Base-by-base conservation (phyloP, 2,113 vertebrate species). In the Turnix velox region DNA sequence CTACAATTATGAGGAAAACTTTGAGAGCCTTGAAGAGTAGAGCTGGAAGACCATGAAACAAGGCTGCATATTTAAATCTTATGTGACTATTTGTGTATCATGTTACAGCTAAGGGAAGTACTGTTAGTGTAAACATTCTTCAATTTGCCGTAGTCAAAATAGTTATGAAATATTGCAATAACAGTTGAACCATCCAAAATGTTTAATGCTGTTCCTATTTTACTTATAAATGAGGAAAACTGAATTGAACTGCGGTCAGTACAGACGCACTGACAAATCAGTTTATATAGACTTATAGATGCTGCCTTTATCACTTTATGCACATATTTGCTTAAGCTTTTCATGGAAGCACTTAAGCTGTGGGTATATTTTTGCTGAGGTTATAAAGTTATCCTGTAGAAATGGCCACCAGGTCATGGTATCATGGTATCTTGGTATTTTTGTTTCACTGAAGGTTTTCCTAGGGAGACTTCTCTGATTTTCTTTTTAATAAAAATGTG, bases 1-100 rank as follows among this genome's bases (percentile, higher is more conserved):
- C 98, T 75, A 98, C 98, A 78, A 98, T 98, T 93, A 99, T 99
- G 98, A 98, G 97, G 74, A 98, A 98, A 95, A 98, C 98, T 55
- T 92, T 99, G 87, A 98, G 97, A 94, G 97, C 97, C 9, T 97
- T 98, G 90, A 98, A 96, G 95, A 98, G 95, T 33, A 97, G 98
- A 94, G 72, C 97, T 62, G 97, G 97, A 76, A 96, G 96, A 33
- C 92, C 97, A 95, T 98, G 74, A 97, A 96, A 58, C 25, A 43
- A 78, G 10, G 28, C 37, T 74, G 20, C 2, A 0, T 45, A 18
- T 68, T 55, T 73, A 67, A 87, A 72, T 27, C 28, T 83, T 52
- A 30, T 30, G 6, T 57, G 31, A 65, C 37, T 62, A 9, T 31
- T 35, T 67, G 18, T 59, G 13, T 66, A 42, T 76, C 14, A 11